Evolutionary conservation across 1,140 invertebrate genomes (phyloP).

Genomic region (Lucilia sericata): DNA sequence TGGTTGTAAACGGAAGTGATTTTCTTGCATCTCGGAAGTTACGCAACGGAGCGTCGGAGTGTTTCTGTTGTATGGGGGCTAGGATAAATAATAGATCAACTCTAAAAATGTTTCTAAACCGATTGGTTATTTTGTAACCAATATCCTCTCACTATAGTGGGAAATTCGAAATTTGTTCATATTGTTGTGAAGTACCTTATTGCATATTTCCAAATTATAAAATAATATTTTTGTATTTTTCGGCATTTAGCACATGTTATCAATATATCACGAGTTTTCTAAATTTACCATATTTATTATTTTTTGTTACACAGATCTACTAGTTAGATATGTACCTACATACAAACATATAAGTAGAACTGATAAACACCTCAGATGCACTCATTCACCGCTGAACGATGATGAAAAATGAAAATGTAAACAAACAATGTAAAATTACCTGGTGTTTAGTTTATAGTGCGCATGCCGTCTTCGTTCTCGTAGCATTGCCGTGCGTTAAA

Average conservation of each 20-base stretch:
- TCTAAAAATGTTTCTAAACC: too few species aligned
- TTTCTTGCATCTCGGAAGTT: too few species aligned
- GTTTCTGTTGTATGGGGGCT: too few species aligned
- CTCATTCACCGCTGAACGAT: background rate
- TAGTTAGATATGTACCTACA: too few species aligned
- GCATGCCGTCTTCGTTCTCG: slow-evolving; percentile 68
- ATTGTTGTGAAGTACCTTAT: too few species aligned
- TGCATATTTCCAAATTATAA: too few species aligned
- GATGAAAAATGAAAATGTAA: background rate
- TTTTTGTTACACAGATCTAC: background rate
- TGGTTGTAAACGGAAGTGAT: too few species aligned
- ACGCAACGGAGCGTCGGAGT: too few species aligned
- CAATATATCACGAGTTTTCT: background rate
- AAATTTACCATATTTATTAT: background rate
- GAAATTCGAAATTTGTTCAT: too few species aligned
- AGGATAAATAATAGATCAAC: too few species aligned
- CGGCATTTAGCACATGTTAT: background rate
- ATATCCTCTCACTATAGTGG: too few species aligned
- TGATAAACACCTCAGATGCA: background rate
- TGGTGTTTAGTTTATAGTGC: slow-evolving; percentile 67
- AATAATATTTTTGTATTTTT: background rate
- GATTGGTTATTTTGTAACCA: too few species aligned
- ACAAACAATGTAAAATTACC: slow-evolving; percentile 54
- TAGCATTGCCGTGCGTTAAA: slow-evolving; percentile 62
- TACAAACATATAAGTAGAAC: background rate